Evolutionary conservation across 2,113 vertebrate genomes (phyloP).

Genomic region (Apteryx owenii): DNA sequence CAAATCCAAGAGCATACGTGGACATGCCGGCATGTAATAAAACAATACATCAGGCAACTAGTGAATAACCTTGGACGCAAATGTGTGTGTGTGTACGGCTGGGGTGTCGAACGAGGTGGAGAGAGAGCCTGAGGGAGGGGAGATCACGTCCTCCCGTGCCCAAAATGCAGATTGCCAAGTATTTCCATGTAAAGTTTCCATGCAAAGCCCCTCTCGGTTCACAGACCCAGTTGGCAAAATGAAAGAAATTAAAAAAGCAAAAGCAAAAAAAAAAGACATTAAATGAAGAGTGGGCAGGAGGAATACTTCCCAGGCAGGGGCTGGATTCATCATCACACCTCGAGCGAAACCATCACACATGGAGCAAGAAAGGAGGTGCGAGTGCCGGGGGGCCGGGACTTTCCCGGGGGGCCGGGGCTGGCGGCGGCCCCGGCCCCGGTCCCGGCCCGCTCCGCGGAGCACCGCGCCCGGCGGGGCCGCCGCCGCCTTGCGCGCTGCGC

Average conservation of each 20-base stretch:
- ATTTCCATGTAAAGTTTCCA: background rate
- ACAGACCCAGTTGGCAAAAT: background rate
- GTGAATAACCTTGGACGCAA: conserved; percentile 53
- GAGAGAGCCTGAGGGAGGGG: background rate
- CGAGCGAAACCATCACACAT: background rate
- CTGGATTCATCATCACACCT: background rate
- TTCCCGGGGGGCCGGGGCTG: background rate
- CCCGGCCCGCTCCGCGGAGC: no score
- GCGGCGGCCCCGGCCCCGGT: no score
- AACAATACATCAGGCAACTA: conserved; percentile 68
- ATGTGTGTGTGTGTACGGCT: background rate
- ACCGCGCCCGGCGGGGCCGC: no score
- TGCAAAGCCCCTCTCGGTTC: background rate
- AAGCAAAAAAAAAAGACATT: background rate
- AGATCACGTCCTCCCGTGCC: background rate
- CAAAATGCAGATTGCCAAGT: background rate
- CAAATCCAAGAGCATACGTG: conserved; percentile 61
- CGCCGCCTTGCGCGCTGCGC: background rate
- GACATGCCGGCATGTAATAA: conserved; percentile 50
- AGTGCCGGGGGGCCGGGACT: background rate
- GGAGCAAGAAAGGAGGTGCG: background rate
- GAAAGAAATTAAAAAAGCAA: background rate
- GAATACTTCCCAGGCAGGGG: background rate
- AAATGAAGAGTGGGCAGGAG: background rate
- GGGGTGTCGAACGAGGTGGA: background rate